Evolutionary conservation across 2,888 invertebrate genomes (phyloP).

Genomic region (Leptogaster cylindrica): DNA sequence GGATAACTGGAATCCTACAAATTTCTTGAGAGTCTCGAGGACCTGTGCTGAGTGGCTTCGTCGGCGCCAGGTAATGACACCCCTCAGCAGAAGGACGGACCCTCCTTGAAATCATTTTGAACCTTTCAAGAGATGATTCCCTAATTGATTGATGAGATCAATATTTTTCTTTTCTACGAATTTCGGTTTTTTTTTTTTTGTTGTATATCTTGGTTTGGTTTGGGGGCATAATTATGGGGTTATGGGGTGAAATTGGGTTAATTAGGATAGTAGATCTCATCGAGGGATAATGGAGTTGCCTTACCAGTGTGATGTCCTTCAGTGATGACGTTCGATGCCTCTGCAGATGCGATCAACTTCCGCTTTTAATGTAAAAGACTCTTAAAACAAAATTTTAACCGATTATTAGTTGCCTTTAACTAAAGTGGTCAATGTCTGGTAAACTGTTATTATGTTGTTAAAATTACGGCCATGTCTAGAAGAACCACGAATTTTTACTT

Average conservation of each 20-base stretch:
- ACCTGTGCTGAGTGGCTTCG: neutral
- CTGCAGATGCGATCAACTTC: neutral
- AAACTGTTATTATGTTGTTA: too few species aligned
- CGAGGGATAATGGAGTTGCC: neutral
- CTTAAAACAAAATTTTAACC: too few species aligned
- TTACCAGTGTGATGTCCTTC: slow-evolving; percentile 3
- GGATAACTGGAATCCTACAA: neutral
- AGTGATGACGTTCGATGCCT: slow-evolving; percentile 7
- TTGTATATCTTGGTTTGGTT: neutral
- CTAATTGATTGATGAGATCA: slow-evolving; percentile 33
- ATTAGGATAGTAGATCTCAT: neutral
- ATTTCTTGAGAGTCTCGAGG: neutral
- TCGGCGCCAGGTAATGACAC: slow-evolving; percentile 30
- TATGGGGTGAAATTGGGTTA: neutral
- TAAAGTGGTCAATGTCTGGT: too few species aligned
- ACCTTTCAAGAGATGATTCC: slow-evolving; percentile 15
- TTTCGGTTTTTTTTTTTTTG: too few species aligned
- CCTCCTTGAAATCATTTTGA: slow-evolving; percentile 18
- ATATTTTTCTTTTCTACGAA: slow-evolving; percentile 22
- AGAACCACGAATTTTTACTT: too few species aligned
- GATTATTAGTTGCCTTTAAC: too few species aligned
- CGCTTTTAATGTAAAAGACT: neutral
- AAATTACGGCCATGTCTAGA: too few species aligned
- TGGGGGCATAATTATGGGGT: slow-evolving; percentile 9
- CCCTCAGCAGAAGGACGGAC: neutral